phyloP scores from a whole-genome alignment of 2,797 vertebrate species.

The Coccyzus lansbergi region DNA sequence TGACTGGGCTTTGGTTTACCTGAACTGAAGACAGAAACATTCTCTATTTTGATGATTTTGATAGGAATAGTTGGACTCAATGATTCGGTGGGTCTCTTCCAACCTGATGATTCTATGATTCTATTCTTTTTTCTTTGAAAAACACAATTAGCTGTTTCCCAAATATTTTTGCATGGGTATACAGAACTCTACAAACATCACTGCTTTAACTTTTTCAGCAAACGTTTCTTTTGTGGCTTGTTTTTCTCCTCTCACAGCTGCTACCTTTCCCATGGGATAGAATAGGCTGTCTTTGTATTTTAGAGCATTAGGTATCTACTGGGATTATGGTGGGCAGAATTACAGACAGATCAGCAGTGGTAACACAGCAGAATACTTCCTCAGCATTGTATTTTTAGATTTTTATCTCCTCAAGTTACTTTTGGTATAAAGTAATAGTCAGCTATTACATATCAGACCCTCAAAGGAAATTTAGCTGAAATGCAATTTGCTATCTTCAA shows the following conservation, averaged over 20 bases:
- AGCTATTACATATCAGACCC: background rate
- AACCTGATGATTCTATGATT: too few species aligned
- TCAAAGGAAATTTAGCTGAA: background rate
- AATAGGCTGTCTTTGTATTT: background rate
- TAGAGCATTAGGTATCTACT: background rate
- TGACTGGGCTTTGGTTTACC: background rate
- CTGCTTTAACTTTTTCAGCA: background rate
- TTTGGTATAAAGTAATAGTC: background rate
- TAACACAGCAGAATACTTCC: background rate
- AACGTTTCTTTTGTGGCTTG: background rate
- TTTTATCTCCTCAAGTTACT: slow-evolving; percentile 10
- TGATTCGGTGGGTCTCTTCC: too few species aligned
- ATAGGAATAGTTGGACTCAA: too few species aligned
- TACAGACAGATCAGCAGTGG: background rate
- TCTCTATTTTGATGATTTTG: too few species aligned
- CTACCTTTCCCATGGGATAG: background rate
- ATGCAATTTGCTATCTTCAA: slow-evolving; percentile 26
- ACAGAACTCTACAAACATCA: background rate
- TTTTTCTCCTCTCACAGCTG: background rate
- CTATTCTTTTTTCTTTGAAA: background rate
- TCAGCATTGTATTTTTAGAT: background rate
- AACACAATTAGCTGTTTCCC: background rate
- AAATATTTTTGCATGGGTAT: background rate
- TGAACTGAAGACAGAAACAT: background rate
- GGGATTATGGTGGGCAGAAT: background rate